Base-by-base conservation (phyloP, 2,888 invertebrate species). In the Aphidoletes aphidimyza region DNA sequence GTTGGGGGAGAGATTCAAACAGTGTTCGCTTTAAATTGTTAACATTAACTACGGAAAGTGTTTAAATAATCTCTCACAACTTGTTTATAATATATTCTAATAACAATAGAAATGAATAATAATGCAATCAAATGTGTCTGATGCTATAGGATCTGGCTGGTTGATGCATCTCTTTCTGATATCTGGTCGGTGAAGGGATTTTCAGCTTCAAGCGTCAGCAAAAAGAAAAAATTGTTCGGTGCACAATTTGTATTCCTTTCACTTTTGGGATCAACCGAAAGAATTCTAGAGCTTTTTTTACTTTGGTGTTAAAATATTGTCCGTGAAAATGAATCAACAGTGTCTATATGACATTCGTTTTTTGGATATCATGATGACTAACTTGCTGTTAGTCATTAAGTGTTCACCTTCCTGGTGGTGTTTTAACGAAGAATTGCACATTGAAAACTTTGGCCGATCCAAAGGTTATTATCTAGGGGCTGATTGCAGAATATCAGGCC, bases 1-100 rank as follows among this genome's bases (percentile, higher is more conserved):
- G 8, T 42, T 42, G 42, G 42, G n/a, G n/a, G n/a, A 54, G 54
- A 54, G 22, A n/a, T n/a, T 5, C 69, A 69, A 14, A 30, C 0
- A 69, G 1, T 1, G 30, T 69, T 14, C 11, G 8, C 17, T 69
- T 30, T 9, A 26, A 69, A 69, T 54, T 22, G 22, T 22, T 54
- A 22, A 54, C 54, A 54, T 22, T 2, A 11, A 69, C 6, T 14
- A 42, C 26, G 1, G 22, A n/a, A 22, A 30, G 14, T 69, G 69
- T 30, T 11, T 30, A 69, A 30, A 30, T 30, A 30, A 17, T 54
- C 5, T 30, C 69, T 26, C 47, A 22, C 22, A 69, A 69, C 17
- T 69, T 69, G 69, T 69, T 69, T 69, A 34, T 30, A 69, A 81
- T 26, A 81, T 81, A 81, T 81, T 81, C 81, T 81, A 81, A 37